Evolutionary conservation across 2,888 invertebrate species (phyloP).

Genomic region (Chloromyia formosa): DNA sequence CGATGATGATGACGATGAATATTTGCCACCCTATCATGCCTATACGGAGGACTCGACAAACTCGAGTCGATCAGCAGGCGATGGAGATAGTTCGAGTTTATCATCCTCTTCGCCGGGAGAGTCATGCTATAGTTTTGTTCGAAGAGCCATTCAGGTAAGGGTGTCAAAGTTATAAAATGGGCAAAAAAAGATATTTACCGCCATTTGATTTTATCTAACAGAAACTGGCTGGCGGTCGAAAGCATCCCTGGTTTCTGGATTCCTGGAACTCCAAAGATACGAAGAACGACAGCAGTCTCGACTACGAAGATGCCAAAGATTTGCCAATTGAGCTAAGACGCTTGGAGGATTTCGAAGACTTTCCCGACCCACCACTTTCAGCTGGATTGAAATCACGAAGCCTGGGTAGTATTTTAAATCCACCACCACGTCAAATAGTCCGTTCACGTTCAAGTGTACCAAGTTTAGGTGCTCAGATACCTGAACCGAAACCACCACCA

Average conservation of each 20-base stretch:
- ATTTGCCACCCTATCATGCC: conserved; percentile 70
- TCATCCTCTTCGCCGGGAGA: conserved; percentile 86
- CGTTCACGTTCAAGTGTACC: conserved; percentile 81
- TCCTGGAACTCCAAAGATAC: conserved; percentile 74
- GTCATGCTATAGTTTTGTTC: conserved; percentile 92
- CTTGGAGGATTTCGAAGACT: conserved; percentile 72
- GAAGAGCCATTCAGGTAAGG: conserved; percentile 79
- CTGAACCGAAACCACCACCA: conserved; percentile 49
- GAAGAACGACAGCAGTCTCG: conserved; percentile 69
- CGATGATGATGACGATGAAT: conserved; percentile 67
- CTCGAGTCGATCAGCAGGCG: conserved; percentile 69
- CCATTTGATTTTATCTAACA: conserved; percentile 58
- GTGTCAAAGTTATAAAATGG: too few species aligned
- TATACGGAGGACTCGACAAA: conserved; percentile 75
- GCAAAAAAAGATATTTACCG: neutral
- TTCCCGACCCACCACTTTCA: conserved; percentile 69
- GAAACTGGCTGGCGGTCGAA: conserved; percentile 80
- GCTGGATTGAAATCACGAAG: conserved; percentile 82
- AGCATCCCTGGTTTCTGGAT: conserved; percentile 80
- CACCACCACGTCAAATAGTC: conserved; percentile 75
- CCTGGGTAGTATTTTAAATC: conserved; percentile 82
- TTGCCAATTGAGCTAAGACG: conserved; percentile 88
- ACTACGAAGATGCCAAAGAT: conserved; percentile 75
- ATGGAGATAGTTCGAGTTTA: conserved; percentile 81
- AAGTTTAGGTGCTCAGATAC: conserved; percentile 67